Evolutionary conservation across 92 coral and sea anemone genomes (phyloP).

Genomic region (Blastomussa wellsi): DNA sequence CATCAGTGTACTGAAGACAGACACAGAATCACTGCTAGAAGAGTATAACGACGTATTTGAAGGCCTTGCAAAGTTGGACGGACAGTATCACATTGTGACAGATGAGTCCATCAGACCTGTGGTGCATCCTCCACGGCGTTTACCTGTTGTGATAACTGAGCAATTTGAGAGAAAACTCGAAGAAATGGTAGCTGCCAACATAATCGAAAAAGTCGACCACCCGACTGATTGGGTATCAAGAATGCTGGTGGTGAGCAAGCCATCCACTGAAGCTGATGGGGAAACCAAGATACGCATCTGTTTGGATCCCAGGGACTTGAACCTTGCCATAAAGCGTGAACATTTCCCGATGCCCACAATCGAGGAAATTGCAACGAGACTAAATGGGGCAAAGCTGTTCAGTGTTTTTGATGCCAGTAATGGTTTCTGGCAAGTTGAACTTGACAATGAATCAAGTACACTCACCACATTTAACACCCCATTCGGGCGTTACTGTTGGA

Average conservation of each 20-base stretch:
- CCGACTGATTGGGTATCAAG: too few species aligned
- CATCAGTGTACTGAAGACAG: too few species aligned
- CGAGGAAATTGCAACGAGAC: constrained; percentile 50
- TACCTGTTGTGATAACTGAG: constrained; percentile 29
- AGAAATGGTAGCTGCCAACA: constrained; percentile 18
- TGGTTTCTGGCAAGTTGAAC: constrained; percentile 63
- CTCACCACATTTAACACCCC: constrained; percentile 48
- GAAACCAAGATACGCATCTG: constrained; percentile 49
- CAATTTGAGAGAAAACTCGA: constrained; percentile 35
- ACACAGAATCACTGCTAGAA: too few species aligned
- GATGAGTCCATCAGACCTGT: too few species aligned
- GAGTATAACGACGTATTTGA: too few species aligned
- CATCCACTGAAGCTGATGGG: constrained; percentile 28
- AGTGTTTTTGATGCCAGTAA: constrained; percentile 55
- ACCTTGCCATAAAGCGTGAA: constrained; percentile 51
- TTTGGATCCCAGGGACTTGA: constrained; percentile 52
- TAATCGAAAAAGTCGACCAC: constrained; percentile 31
- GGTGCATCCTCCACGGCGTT: too few species aligned
- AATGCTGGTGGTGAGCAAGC: constrained; percentile 47
- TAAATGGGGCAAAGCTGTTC: constrained; percentile 50
- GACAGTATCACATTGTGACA: too few species aligned
- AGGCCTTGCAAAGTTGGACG: too few species aligned
- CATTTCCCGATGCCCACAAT: constrained; percentile 59
- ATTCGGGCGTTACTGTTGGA: constrained; percentile 41
- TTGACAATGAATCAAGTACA: constrained; percentile 35